Evolutionary conservation across 2,113 vertebrate species (phyloP), one percentile per base, ranked within the genome.

Genomic region (Alligator mississippiensis): DNA sequence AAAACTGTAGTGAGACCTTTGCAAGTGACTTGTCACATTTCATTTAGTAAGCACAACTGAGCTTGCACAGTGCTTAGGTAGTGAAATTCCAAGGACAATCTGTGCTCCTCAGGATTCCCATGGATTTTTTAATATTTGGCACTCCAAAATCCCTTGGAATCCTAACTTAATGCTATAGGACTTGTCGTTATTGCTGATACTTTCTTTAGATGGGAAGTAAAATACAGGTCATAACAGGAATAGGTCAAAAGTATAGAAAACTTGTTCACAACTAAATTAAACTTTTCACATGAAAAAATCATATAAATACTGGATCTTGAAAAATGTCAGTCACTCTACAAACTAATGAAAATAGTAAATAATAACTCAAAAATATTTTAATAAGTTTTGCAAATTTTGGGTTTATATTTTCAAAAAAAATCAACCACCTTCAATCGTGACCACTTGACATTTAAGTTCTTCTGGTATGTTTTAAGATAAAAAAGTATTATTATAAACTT

Each of bases 401-500:
- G 64, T 1, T 11, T 11, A 0, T 25, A 81, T 54, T 55, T 68
- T 28, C 27, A 11, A 4, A 12, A 12, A 16, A 19, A 47, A 11
- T 82, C 82, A 55, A 75, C 17, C 55, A 61, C 5, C 25, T 68
- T 30, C 77, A 19, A 6, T 77, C 47, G 25, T 1, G 1, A 16
- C 30, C 28, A 3, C 30, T 19, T 0, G 0, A 19, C 27, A 66
- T 0, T 1, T 47, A 75, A 28, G 27, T 54, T 72, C 14, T 13
- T 9, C 0, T 0, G 0, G 60, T 5, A 22, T 0, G 1, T 75
- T 75, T n/a, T 55, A 13, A 4, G 21, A 59, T 70, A 84, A 34
- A 47, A 47, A 47, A 47, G 47, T 47, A 47, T 47, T 47, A 47
- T 47, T 47, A 47, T 47, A 47, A 47, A 47, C 47, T 47, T 4